These are phyloP conservation scores for Alouatta caraya DNA, from an alignment of 2,797 vertebrate genomes.

Conservation along the genomic window DNA sequence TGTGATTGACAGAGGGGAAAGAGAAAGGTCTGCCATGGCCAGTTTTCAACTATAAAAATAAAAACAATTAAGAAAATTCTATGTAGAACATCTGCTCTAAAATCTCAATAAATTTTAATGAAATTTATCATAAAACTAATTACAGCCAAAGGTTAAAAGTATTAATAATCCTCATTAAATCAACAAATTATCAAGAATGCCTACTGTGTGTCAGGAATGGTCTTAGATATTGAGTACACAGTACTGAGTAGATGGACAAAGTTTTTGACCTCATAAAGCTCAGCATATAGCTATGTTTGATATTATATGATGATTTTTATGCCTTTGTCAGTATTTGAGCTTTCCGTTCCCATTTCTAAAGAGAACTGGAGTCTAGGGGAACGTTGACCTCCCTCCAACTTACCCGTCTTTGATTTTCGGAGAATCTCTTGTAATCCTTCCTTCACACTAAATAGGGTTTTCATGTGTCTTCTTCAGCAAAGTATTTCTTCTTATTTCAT, in stretches of 20 bases:
- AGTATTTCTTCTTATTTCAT: conserved; percentile 4
- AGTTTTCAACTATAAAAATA: background rate
- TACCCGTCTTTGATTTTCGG: background rate
- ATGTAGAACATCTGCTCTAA: background rate
- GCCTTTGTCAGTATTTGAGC: background rate
- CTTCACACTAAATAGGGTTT: background rate
- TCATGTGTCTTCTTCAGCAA: background rate
- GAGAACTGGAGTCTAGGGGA: background rate
- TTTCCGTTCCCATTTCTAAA: background rate
- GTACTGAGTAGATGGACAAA: background rate
- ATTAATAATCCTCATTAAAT: background rate
- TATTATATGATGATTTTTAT: background rate
- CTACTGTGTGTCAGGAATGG: background rate
- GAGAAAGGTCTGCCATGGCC: background rate
- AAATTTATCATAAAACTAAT: background rate
- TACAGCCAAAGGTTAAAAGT: background rate
- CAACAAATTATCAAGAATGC: background rate
- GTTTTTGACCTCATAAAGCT: background rate
- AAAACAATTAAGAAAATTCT: background rate
- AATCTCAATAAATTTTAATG: background rate
- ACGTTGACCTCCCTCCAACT: background rate
- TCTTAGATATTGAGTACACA: background rate
- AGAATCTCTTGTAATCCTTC: background rate
- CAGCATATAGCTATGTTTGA: background rate
- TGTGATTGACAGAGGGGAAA: background rate